Evolutionary conservation across 2,888 invertebrate genomes (phyloP).

Genomic region (Halocaridina rubra): DNA sequence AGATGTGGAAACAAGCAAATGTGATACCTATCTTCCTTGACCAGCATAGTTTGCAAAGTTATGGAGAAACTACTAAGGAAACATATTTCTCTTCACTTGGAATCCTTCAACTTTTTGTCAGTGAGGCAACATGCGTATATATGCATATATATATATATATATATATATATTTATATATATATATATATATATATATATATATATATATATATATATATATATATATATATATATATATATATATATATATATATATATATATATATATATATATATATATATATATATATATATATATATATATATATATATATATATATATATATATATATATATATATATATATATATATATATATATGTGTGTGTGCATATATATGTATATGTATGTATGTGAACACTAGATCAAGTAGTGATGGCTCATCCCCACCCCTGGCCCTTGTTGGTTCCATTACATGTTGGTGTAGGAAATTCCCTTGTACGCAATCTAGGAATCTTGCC

Average conservation of each 20-base stretch:
- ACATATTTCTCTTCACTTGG: too few relatives aligned
- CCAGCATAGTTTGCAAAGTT: too few relatives aligned
- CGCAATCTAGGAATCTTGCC: too few relatives aligned
- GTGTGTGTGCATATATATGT: not conserved
- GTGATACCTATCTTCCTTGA: too few relatives aligned
- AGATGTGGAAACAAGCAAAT: too few relatives aligned
- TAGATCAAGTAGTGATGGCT: too few relatives aligned
- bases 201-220: not conserved
- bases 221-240: not conserved
- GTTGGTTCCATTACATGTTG: too few relatives aligned
- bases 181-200: not conserved
- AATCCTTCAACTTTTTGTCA: too few relatives aligned
- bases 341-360: not conserved
- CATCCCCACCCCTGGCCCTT: too few relatives aligned
- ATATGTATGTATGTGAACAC: not conserved
- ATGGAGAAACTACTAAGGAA: too few relatives aligned
- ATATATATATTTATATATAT: not conserved
- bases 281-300: not conserved
- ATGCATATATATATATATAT: constrained; percentile 19
- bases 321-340: not conserved
- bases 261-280: not conserved
- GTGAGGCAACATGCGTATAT: not conserved
- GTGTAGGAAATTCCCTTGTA: too few relatives aligned
- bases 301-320: not conserved
- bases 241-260: not conserved